These are phyloP conservation scores for Erebia epiphron DNA, from an alignment of 2,888 invertebrate genomes.

Conservation along the genomic window DNA sequence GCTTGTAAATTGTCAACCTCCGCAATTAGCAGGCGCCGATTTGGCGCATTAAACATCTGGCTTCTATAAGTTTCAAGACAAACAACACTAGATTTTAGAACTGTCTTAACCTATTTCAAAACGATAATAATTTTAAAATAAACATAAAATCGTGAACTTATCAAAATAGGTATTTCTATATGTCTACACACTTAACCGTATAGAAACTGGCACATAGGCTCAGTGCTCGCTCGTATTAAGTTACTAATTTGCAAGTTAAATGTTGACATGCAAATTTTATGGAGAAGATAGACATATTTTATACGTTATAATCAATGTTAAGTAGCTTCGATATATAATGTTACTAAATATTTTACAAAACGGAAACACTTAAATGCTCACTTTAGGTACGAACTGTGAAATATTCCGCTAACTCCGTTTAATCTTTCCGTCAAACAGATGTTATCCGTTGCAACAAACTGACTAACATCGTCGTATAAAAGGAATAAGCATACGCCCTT, in stretches of 20 bases:
- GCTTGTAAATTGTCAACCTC: constrained; percentile 73
- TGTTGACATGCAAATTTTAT: constrained; percentile 54
- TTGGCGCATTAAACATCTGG: constrained; percentile 63
- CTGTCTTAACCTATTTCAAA: background rate
- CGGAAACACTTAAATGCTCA: constrained; percentile 28
- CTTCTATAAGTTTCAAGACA: constrained; percentile 16
- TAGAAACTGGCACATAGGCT: constrained; percentile 35
- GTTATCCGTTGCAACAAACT: constrained; percentile 67
- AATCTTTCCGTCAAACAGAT: constrained; percentile 74
- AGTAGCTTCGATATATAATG: constrained; percentile 47
- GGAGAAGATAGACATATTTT: constrained; percentile 49
- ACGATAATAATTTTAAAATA: background rate
- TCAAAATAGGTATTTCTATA: constrained; percentile 13
- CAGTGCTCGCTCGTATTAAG: constrained; percentile 40
- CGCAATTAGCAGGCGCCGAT: constrained; percentile 78
- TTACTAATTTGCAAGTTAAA: constrained; percentile 52
- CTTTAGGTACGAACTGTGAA: constrained; percentile 24
- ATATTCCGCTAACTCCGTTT: constrained; percentile 48
- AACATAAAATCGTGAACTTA: constrained; percentile 8
- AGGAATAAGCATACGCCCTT: constrained; percentile 75
- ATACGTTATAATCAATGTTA: constrained; percentile 52
- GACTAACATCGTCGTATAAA: constrained; percentile 66
- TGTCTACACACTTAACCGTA: constrained; percentile 1
- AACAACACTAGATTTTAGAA: constrained; percentile 7
- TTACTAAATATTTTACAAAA: constrained; percentile 45